phyloP scores from a whole-genome alignment of 2,888 invertebrate genomes.

The Papilio demoleus region DNA sequence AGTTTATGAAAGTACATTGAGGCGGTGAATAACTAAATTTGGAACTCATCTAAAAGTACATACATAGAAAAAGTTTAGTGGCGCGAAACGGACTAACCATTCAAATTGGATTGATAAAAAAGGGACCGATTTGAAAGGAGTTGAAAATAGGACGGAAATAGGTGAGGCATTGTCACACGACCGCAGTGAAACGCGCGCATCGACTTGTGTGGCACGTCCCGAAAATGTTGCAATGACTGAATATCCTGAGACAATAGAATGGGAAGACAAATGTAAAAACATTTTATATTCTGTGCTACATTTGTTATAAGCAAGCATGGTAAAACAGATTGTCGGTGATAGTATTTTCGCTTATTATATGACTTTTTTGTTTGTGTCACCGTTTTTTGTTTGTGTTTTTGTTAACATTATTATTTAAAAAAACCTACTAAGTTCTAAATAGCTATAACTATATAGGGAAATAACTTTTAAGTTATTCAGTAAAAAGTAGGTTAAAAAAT shows the following conservation, averaged over 20 bases:
- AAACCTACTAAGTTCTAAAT: neutral
- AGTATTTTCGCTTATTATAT: too few relatives aligned
- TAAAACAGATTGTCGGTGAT: too few relatives aligned
- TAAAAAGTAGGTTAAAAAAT: conserved; percentile 10
- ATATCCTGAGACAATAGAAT: neutral
- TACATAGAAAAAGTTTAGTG: conserved; percentile 12
- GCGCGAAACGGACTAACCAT: conserved; percentile 21
- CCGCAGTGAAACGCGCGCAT: neutral
- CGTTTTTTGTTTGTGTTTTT: too few relatives aligned
- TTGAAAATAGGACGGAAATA: conserved; percentile 15
- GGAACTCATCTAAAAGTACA: conserved; percentile 6
- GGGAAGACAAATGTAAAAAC: neutral
- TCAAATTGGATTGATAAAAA: conserved; percentile 31
- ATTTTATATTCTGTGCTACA: neutral
- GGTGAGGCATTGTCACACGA: conserved; percentile 9
- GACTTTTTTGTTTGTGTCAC: too few relatives aligned
- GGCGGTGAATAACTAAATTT: conserved; percentile 21
- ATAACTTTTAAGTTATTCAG: neutral
- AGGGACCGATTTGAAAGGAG: conserved; percentile 24
- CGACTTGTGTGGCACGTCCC: neutral
- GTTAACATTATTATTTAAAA: too few relatives aligned
- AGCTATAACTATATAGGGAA: too few relatives aligned
- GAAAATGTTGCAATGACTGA: neutral
- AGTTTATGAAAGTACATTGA: neutral
- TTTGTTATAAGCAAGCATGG: too few relatives aligned